Evolutionary conservation across 1,140 invertebrate genomes (phyloP).

Genomic region (Cydia splendana): DNA sequence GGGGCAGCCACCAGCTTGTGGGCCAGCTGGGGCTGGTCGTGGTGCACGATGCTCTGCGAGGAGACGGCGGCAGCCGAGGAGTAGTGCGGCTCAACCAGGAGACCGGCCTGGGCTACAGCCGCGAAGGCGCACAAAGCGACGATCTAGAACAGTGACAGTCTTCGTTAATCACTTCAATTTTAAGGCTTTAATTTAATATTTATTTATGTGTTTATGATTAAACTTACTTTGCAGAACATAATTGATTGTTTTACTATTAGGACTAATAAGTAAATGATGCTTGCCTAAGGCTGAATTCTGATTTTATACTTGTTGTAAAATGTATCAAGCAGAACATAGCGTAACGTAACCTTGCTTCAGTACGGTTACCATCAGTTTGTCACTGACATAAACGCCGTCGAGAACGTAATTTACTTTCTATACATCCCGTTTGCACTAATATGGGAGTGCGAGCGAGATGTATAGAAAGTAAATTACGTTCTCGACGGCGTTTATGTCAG

Average conservation of each 20-base stretch:
- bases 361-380: too few species aligned
- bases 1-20: slow-evolving; percentile 42
- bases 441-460: too few species aligned
- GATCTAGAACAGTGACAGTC: slow-evolving; percentile 28
- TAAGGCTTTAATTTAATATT: slow-evolving; percentile 31
- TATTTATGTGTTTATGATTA: background rate
- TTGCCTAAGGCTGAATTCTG: background rate
- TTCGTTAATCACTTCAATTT: slow-evolving; percentile 44
- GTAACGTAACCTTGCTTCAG: slow-evolving; percentile 34
- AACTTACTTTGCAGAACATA: slow-evolving; percentile 47
- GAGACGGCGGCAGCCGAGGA: slow-evolving; percentile 36
- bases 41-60: slow-evolving; percentile 51
- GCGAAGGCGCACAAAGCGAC: slow-evolving; percentile 34
- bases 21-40: slow-evolving; percentile 41
- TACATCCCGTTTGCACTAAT: too few species aligned
- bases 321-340: background rate
- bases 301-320: slow-evolving; percentile 38
- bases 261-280: slow-evolving; percentile 37
- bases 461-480: too few species aligned
- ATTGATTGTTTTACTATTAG: slow-evolving; percentile 36
- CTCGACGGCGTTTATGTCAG: too few species aligned
- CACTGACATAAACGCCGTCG: too few species aligned
- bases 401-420: too few species aligned
- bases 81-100: slow-evolving; percentile 28
- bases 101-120: slow-evolving; percentile 36